These are phyloP conservation scores for Isaurus tuberculatus DNA, from an alignment of 92 coral and sea anemone species.

Conservation along the genomic window DNA sequence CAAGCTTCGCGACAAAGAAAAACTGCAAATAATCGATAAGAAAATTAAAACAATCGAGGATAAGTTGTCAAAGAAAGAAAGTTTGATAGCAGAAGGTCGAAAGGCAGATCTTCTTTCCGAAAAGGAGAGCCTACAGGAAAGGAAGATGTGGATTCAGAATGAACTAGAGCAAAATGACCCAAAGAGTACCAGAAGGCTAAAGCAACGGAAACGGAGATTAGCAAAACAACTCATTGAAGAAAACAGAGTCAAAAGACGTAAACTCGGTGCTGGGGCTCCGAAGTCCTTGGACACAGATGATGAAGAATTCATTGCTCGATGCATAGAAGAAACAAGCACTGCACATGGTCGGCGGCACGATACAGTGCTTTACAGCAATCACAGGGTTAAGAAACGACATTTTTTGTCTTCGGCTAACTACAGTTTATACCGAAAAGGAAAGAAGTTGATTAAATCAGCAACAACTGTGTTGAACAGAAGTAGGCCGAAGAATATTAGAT, in stretches of 20 bases:
- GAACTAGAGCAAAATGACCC: constrained; percentile 58
- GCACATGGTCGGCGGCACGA: constrained; percentile 65
- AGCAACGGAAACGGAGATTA: constrained; percentile 55
- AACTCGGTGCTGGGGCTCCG: constrained; percentile 58
- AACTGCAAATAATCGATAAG: constrained; percentile 55
- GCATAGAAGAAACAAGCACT: constrained; percentile 34
- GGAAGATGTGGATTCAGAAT: constrained; percentile 50
- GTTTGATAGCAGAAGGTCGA: constrained; percentile 63
- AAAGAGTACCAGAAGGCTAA: constrained; percentile 44
- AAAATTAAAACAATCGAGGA: constrained; percentile 56
- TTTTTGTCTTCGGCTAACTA: constrained; percentile 65
- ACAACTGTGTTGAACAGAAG: constrained; percentile 63
- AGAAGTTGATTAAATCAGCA: constrained; percentile 68
- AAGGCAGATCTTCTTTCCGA: constrained; percentile 60
- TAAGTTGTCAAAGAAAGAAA: constrained; percentile 50
- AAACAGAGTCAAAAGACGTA: constrained; percentile 64
- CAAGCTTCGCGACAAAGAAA: constrained; percentile 56
- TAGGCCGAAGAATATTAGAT: constrained; percentile 60
- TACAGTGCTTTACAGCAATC: constrained; percentile 63
- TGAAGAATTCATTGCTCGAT: constrained; percentile 41
- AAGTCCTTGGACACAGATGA: constrained; percentile 29
- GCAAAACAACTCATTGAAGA: constrained; percentile 59
- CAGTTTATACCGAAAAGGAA: constrained; percentile 47
- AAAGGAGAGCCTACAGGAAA: constrained; percentile 57
- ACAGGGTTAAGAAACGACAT: constrained; percentile 68